Evolutionary conservation across 2,113 vertebrate genomes (phyloP).

Genomic region (Eulemur rufifrons): DNA sequence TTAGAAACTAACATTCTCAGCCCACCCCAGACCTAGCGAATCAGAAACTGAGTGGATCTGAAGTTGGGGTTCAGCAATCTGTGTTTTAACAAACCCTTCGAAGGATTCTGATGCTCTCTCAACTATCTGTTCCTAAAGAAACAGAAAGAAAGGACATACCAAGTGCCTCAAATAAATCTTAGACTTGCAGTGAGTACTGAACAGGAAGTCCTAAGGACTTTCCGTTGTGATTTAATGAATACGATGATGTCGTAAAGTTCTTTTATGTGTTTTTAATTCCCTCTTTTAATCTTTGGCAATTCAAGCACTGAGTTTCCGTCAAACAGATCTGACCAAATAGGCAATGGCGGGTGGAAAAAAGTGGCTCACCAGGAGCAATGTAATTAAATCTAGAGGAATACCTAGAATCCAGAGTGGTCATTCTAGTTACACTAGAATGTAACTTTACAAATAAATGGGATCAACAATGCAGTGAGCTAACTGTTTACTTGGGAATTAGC

Average conservation of each 20-base stretch:
- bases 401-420: neutral
- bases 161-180: neutral
- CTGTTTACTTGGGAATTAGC: neutral
- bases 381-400: constrained; percentile 26
- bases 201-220: neutral
- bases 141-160: neutral
- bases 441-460: neutral
- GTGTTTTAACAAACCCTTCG: neutral
- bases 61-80: neutral
- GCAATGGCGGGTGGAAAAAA: neutral
- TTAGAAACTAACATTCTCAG: neutral
- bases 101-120: neutral
- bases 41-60: neutral
- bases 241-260: neutral
- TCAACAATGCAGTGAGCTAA: neutral
- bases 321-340: neutral
- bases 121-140: neutral
- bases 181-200: neutral
- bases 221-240: neutral
- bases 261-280: neutral
- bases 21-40: neutral
- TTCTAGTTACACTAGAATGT: neutral
- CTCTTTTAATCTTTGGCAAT: constrained; percentile 11
- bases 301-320: neutral
- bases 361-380: neutral